phyloP scores from a whole-genome alignment of 2,888 invertebrate species.

The Watsonalla binaria region DNA sequence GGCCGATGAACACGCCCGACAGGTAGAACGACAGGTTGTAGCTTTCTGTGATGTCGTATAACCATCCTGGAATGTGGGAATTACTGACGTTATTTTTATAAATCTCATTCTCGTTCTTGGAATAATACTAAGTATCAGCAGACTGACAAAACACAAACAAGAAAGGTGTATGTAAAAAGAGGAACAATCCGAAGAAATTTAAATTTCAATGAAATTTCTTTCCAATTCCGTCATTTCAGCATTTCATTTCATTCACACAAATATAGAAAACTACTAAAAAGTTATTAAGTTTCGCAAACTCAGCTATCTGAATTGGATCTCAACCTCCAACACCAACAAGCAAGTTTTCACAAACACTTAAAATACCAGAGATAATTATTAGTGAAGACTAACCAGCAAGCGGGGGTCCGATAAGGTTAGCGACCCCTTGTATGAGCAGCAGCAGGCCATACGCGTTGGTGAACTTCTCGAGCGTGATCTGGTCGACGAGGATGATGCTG shows the following conservation, averaged over 20 bases:
- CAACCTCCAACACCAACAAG: no score
- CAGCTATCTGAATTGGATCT: no score
- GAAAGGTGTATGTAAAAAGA: no score
- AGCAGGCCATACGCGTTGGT: conserved; percentile 94
- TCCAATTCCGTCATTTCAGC: no score
- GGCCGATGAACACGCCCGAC: conserved; percentile 87
- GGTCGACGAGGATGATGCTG: conserved; percentile 92
- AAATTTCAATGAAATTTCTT: no score
- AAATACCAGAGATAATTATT: neutral
- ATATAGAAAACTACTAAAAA: no score
- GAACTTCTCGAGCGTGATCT: conserved; percentile 93
- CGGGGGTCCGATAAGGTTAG: conserved; percentile 93
- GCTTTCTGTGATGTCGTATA: conserved; percentile 86
- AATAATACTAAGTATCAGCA: no score
- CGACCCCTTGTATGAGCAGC: conserved; percentile 92
- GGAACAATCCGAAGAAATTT: no score
- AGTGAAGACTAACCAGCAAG: conserved; percentile 83
- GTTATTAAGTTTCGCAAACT: no score
- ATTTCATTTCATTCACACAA: no score
- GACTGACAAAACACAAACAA: no score
- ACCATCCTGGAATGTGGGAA: conserved; percentile 81
- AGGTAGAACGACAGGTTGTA: conserved; percentile 90
- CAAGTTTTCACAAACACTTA: no score
- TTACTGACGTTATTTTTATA: neutral
- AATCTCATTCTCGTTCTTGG: neutral